Evolutionary conservation across 2,797 vertebrate genomes (phyloP).

Genomic region (Urocyon cinereoargenteus): DNA sequence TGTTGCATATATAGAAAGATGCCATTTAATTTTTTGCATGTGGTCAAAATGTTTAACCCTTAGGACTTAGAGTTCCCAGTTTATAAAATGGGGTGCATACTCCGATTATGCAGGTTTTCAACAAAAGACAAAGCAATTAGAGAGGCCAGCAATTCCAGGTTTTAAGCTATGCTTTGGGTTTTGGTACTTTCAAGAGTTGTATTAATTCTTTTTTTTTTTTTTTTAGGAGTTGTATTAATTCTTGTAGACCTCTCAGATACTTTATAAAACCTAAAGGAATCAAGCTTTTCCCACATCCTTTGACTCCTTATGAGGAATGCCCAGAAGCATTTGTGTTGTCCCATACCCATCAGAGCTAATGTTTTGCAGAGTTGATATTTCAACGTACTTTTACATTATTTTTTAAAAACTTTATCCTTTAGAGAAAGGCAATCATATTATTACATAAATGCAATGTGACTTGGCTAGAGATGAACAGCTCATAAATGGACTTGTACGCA

Average conservation of each 20-base stretch:
- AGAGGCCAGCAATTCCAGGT: neutral
- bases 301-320: neutral
- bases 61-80: neutral
- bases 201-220: no score
- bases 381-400: neutral
- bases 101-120: neutral
- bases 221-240: neutral
- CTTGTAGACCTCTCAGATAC: neutral
- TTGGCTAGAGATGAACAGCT: neutral
- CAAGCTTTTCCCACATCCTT: neutral
- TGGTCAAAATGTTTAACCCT: neutral
- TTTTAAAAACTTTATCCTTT: slow-evolving; percentile 7
- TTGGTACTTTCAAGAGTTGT: neutral
- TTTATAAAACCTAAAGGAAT: neutral
- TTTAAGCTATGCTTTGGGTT: neutral
- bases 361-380: neutral
- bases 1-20: neutral
- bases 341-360: neutral
- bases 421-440: neutral
- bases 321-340: neutral
- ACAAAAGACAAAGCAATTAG: neutral
- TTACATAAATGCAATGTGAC: neutral
- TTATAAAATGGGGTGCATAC: neutral
- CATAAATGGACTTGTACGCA: neutral
- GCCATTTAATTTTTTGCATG: neutral